Base-by-base conservation (phyloP, 2,113 vertebrate species). In the Gila orcuttii region DNA sequence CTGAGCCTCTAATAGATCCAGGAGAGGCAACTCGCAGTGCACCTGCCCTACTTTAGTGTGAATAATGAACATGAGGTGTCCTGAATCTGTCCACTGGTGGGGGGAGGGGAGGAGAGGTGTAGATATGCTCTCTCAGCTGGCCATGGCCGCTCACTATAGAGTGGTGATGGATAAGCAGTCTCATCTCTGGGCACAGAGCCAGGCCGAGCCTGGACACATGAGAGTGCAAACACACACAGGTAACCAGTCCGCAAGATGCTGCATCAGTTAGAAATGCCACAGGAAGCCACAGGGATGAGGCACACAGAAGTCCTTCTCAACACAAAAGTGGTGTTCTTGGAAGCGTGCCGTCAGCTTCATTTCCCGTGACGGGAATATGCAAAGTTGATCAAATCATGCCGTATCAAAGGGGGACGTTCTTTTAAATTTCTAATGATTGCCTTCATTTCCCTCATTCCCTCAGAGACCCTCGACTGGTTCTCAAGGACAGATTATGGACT, bases 51-150 rank as follows among this genome's bases (percentile, higher is more conserved):
- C 91, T 94, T 95, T 92, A 89, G 84, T 90, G 86, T 93, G 92
- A 95, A 90, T 94, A 94, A 95, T 93, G 91, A 93, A 93, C 86
- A 91, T 84, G 86, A 90, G 92, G 88, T 93, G 93, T 94, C 93
- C 93, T 89, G 90, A 93, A 93, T 95, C 92, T 93, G 93, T 94
- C 92, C 92, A 87, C 91, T 50, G 62, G 60, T 36, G 10, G 64
- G 73, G 62, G 64, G 21, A 55, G 5, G 77, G 33, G 64, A 62
- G 80, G 85, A 66, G 83, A 81, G 81, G 71, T 31, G 64, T 81
- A 83, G 75, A 87, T 31, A 75, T 31, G 71, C 86, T 86, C 85
- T 82, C 57, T 64, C 75, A 62, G 86, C 88, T 82, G 66, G 77
- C 74, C 77, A 15, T 50, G 55, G 31, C 17, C 10, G 5, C 15